These are phyloP conservation scores for Spinibarbus caldwelli DNA, from an alignment of 2,797 vertebrate species.

Conservation along the genomic window DNA sequence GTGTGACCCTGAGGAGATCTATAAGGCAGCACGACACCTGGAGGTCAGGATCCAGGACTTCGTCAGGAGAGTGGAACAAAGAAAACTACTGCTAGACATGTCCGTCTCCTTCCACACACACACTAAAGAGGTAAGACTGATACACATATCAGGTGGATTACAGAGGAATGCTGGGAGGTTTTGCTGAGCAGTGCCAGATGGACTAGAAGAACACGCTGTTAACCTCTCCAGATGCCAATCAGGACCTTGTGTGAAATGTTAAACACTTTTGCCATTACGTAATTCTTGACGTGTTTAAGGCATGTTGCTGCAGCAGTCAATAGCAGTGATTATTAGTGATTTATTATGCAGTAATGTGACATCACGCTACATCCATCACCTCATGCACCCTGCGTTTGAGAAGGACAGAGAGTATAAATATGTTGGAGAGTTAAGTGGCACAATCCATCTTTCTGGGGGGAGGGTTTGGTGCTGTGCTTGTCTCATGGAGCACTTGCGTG, in stretches of 20 bases:
- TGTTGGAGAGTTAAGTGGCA: conserved; percentile 48
- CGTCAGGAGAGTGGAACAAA: conserved; percentile 93
- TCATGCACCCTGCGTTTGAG: conserved; percentile 17
- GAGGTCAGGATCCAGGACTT: conserved; percentile 99
- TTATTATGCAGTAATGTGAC: conserved; percentile 31
- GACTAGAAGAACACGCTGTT: conserved; percentile 28
- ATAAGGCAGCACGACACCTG: conserved; percentile 95
- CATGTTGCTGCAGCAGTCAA: neutral
- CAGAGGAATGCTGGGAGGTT: conserved; percentile 56
- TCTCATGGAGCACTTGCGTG: conserved; percentile 38
- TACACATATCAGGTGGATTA: conserved; percentile 60
- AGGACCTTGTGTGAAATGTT: neutral
- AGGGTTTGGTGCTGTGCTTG: conserved; percentile 29
- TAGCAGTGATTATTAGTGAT: conserved; percentile 21
- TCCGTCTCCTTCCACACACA: conserved; percentile 98
- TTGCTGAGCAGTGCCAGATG: conserved; percentile 63
- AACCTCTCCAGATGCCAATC: conserved; percentile 29
- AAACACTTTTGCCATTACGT: conserved; percentile 12
- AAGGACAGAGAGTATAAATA: conserved; percentile 53
- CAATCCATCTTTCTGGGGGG: conserved; percentile 38
- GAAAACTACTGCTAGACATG: conserved; percentile 97
- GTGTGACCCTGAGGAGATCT: conserved; percentile 98
- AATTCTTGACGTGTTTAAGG: conserved; percentile 7
- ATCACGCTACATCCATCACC: conserved; percentile 6
- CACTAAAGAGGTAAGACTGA: conserved; percentile 89